These are phyloP conservation scores for Acanthurus leucopareius DNA, from an alignment of 2,797 vertebrate species.

Conservation along the genomic window DNA sequence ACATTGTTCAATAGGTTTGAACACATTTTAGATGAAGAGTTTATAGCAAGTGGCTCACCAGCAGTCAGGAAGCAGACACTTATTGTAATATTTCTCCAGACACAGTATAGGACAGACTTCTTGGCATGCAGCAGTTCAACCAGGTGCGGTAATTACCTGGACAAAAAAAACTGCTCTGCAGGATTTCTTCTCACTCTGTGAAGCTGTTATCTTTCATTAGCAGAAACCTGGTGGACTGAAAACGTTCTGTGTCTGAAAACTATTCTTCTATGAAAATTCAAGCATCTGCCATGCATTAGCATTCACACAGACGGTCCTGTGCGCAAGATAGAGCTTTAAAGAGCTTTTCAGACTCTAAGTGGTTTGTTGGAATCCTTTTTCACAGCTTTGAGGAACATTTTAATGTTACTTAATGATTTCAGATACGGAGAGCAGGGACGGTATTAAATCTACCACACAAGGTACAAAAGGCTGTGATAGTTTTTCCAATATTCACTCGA, in stretches of 20 bases:
- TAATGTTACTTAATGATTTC: background rate
- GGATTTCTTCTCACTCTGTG: constrained; percentile 22
- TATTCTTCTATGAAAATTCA: constrained; percentile 25
- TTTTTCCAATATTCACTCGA: constrained; percentile 22
- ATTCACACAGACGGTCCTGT: constrained; percentile 34
- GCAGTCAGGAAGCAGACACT: background rate
- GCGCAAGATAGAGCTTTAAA: constrained; percentile 25
- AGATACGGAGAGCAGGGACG: background rate
- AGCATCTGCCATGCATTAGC: constrained; percentile 33
- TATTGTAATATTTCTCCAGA: constrained; percentile 1
- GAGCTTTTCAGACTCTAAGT: constrained; percentile 35
- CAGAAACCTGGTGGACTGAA: constrained; percentile 4
- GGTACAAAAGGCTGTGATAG: constrained; percentile 13
- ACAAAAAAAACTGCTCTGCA: constrained; percentile 12
- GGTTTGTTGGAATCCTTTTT: constrained; percentile 29
- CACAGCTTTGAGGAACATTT: constrained; percentile 25
- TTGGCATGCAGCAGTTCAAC: constrained; percentile 28
- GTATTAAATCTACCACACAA: background rate
- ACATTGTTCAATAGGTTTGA: background rate
- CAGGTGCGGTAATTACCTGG: constrained; percentile 22
- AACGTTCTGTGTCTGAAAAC: constrained; percentile 1
- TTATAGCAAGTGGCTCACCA: background rate
- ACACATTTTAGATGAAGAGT: background rate
- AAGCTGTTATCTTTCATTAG: constrained; percentile 46
- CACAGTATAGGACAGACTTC: background rate